phyloP scores from a whole-genome alignment of 2,797 vertebrate genomes.

The Carcharodon carcharias region DNA sequence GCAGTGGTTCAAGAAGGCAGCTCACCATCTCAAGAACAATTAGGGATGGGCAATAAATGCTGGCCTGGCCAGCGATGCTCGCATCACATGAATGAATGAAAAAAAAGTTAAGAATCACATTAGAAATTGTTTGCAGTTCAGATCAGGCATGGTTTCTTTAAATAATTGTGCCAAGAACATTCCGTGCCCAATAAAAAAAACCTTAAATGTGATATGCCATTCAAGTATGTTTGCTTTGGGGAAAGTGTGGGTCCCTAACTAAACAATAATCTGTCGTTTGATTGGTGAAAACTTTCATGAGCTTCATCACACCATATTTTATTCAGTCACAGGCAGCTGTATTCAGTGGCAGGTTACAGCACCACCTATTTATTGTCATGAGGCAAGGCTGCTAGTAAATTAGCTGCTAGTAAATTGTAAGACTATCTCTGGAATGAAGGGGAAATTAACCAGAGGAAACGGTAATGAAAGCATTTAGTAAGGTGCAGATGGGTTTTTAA shows the following conservation, averaged over 20 bases:
- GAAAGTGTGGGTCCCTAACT: slow-evolving; percentile 32
- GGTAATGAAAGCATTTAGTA: neutral
- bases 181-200: slow-evolving; percentile 36
- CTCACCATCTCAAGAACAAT: neutral
- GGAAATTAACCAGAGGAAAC: neutral
- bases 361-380: slow-evolving; percentile 29
- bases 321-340: neutral
- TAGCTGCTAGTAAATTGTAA: neutral
- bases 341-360: slow-evolving; percentile 1
- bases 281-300: slow-evolving; percentile 30
- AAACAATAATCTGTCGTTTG: slow-evolving; percentile 30
- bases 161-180: slow-evolving; percentile 38
- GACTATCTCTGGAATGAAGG: neutral
- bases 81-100: neutral
- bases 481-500: slow-evolving; percentile 15
- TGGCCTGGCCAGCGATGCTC: neutral
- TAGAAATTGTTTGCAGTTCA: slow-evolving; percentile 27
- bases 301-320: slow-evolving; percentile 26
- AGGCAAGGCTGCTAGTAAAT: neutral
- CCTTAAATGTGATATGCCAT: slow-evolving; percentile 30
- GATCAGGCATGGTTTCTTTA: slow-evolving; percentile 24
- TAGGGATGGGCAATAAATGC: neutral
- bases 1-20: neutral
- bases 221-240: slow-evolving; percentile 33
- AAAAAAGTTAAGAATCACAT: neutral